phyloP scores from a whole-genome alignment of 1,140 invertebrate species.

The Macrotrachela quadricornifera region DNA sequence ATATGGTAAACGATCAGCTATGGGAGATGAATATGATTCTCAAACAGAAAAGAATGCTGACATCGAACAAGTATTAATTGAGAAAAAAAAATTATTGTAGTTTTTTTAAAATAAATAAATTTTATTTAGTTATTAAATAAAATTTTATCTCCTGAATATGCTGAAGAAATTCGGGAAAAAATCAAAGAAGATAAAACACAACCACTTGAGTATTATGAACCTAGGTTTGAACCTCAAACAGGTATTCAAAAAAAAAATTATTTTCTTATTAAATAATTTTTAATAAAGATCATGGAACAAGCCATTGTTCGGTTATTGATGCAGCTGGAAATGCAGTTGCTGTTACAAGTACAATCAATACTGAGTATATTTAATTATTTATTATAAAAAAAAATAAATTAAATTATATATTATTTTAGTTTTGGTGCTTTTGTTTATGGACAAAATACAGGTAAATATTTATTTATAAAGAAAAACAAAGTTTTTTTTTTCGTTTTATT shows the following conservation, averaged over 20 bases:
- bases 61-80: too few relatives aligned
- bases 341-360: slow-evolving; percentile 72
- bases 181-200: slow-evolving; percentile 43
- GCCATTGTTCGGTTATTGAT: slow-evolving; percentile 64
- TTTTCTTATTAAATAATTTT: too few relatives aligned
- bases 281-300: slow-evolving; percentile 44
- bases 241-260: slow-evolving; percentile 6
- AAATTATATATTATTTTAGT: slow-evolving; percentile 14
- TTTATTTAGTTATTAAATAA: too few relatives aligned
- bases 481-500: too few relatives aligned
- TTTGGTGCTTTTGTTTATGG: slow-evolving; percentile 30
- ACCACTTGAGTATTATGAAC: slow-evolving; percentile 26
- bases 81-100: too few relatives aligned
- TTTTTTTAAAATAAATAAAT: too few relatives aligned
- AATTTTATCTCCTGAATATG: too few relatives aligned
- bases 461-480: too few relatives aligned
- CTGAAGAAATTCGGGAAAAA: too few relatives aligned
- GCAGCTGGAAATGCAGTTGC: slow-evolving; percentile 72
- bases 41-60: too few relatives aligned
- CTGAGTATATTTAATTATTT: slow-evolving; percentile 42
- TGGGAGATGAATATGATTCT: slow-evolving; percentile 47
- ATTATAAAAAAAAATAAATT: not conserved
- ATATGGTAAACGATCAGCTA: slow-evolving; percentile 52
- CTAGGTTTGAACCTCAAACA: slow-evolving; percentile 13
- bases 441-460: slow-evolving; percentile 43